Evolutionary conservation across 2,113 vertebrate species (phyloP).

Genomic region (Colaptes auratus): DNA sequence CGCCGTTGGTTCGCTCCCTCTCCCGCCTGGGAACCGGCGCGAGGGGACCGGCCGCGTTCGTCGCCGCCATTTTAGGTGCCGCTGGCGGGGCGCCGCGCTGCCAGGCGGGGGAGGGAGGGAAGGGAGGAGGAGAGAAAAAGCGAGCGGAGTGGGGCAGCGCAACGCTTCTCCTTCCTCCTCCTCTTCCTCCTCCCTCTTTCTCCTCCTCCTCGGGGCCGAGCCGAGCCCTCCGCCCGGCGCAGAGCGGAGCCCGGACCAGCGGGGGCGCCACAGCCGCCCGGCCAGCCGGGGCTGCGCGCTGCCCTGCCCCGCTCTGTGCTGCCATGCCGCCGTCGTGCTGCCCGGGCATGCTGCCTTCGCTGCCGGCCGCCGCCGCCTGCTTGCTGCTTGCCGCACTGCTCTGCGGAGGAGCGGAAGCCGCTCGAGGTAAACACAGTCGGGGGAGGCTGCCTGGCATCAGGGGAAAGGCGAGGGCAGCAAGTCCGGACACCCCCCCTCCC

Average conservation of each 20-base stretch:
- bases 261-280: neutral
- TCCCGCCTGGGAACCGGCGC: neutral
- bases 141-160: neutral
- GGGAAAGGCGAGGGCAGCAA: neutral
- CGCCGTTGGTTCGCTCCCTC: neutral
- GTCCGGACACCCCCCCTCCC: neutral
- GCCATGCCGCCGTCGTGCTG: neutral
- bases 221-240: neutral
- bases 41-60: neutral
- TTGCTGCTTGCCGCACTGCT: conserved; percentile 72
- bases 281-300: neutral
- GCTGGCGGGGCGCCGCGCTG: conserved; percentile 32
- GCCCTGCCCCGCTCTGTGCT: neutral
- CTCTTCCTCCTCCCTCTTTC: neutral
- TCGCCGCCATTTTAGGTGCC: conserved; percentile 67
- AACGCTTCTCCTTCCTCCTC: conserved; percentile 34
- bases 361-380: conserved; percentile 28
- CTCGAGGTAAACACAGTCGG: conserved; percentile 64
- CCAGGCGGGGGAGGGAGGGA: neutral
- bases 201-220: neutral
- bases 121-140: conserved; percentile 10
- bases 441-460: neutral
- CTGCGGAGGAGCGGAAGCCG: conserved; percentile 59
- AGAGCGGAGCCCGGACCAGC: neutral
- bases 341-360: neutral